Evolutionary conservation across 2,113 vertebrate species (phyloP), one percentile per base, ranked within the genome.

Genomic region (Poecile atricapillus): DNA sequence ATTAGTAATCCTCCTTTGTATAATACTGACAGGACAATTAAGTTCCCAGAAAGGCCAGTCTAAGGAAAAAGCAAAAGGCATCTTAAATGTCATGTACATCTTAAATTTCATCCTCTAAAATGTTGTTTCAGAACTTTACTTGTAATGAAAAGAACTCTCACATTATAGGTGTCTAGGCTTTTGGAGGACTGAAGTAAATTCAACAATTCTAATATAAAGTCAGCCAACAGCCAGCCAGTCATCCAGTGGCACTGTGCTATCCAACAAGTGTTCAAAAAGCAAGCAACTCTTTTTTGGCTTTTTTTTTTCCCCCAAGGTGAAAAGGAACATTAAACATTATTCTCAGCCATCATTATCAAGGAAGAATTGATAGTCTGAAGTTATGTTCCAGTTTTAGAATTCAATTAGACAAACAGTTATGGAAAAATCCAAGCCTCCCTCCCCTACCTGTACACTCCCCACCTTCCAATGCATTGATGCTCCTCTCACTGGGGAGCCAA

Each of bases 1-100:
- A 99, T 99, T 89, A 99, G 96, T 85, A 99, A 97, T 50, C 99
- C 99, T 81, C 99, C 99, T 97, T 99, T 99, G 97, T 99, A 99
- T 39, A 99, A 97, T 85, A 99, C 99, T 7, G 98, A 97, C 50
- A 99, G 98, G 89, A 99, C 98, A 83, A 99, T 99, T 96, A 99
- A 93, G 95, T 99, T 99, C 53, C 99, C 99, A 41, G 98, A 99
- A 67, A 99, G 98, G 31, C 99, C 99, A 3, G 99, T 79, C 76
- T 79, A 70, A n/a, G 7, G 23, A 81, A 78, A 92, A 80, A 89
- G 20, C 81, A 46, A 84, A 85, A 94, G 23, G 35, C 43, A 39
- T 39, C 39, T 39, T 39, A 88, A 37, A 55, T 88, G 37, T 93
- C 53, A 82, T 27, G 68, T 17, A 39, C 10, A 59, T 85, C 55